A percentile compares a stretch with the other conserved stretches of the same genome.
Evolutionary conservation across 2,113 vertebrate species (phyloP).

Genomic region (Gracilinanus agilis): DNA sequence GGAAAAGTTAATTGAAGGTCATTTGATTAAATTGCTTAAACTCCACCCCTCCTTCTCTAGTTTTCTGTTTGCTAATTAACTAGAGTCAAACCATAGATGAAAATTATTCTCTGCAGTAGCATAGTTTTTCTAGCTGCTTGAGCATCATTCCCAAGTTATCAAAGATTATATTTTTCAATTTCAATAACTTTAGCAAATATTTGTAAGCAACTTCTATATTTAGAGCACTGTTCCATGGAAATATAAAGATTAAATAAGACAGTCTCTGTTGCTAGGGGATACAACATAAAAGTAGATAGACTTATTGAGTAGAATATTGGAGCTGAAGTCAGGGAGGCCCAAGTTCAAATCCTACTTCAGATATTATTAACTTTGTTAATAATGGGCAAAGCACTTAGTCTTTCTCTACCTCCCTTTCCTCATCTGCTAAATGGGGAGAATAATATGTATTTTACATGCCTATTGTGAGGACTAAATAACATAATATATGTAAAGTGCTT

Average conservation of each 20-base stretch:
- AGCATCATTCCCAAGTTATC: neutral
- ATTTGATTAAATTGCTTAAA: no score
- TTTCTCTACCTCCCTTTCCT: neutral
- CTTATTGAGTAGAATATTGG: neutral
- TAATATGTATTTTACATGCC: neutral
- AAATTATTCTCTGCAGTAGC: neutral
- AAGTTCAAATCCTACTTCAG: neutral
- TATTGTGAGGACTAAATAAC: neutral
- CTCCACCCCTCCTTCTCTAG: no score
- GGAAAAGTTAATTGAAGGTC: neutral
- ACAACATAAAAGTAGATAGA: neutral
- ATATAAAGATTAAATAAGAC: neutral
- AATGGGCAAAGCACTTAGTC: neutral
- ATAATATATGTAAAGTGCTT: neutral
- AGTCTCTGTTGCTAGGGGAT: neutral
- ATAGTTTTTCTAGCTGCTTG: neutral
- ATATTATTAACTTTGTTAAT: neutral
- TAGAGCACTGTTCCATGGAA: neutral
- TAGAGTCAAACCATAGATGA: neutral
- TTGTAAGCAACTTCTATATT: neutral
- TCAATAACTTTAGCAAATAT: neutral
- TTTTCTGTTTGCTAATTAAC: neutral
- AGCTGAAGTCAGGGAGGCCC: neutral
- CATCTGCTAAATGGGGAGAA: neutral
- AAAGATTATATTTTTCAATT: neutral